Conservation (phyloP, 2,888 invertebrate genomes). For the Branchipolynoe longqiensis region DNA sequence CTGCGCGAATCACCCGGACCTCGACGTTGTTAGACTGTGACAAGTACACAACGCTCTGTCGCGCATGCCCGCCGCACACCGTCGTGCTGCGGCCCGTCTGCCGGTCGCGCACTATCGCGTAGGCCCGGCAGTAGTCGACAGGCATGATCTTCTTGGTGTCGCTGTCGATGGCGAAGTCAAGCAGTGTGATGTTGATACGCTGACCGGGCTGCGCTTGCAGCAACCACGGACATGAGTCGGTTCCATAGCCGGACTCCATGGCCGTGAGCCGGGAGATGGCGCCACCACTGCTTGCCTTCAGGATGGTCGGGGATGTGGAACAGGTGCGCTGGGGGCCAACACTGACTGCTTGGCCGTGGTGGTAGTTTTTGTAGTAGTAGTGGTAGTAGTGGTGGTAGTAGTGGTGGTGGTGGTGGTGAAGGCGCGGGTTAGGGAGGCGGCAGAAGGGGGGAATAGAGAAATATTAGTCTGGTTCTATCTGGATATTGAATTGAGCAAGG, state of each 20-base stretch:
- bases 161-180: conserved; percentile 59
- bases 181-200: conserved; percentile 63
- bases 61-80: conserved; percentile 46
- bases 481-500: no score
- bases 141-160: conserved; percentile 24
- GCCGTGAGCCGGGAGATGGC: conserved; percentile 38
- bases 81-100: conserved; percentile 57
- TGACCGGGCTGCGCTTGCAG: conserved; percentile 58
- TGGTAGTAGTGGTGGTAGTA: no score
- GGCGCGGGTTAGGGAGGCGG: no score
- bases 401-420: no score
- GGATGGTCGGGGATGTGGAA: conserved; percentile 27
- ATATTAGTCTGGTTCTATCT: no score
- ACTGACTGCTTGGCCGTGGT: conserved; percentile 23
- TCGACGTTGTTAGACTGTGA: conserved; percentile 52
- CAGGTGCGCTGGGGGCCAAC: conserved; percentile 32
- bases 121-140: conserved; percentile 50
- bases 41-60: conserved; percentile 30
- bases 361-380: no score
- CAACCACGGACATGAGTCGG: conserved; percentile 57
- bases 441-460: no score
- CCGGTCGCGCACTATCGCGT: conserved; percentile 47
- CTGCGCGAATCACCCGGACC: conserved; percentile 33
- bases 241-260: conserved; percentile 44
- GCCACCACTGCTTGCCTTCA: conserved; percentile 17